A percentile compares a stretch with the other conserved stretches of the same genome.
Evolutionary conservation across 2,888 invertebrate species (phyloP).

Genomic region (Amphiduros pacificus): DNA sequence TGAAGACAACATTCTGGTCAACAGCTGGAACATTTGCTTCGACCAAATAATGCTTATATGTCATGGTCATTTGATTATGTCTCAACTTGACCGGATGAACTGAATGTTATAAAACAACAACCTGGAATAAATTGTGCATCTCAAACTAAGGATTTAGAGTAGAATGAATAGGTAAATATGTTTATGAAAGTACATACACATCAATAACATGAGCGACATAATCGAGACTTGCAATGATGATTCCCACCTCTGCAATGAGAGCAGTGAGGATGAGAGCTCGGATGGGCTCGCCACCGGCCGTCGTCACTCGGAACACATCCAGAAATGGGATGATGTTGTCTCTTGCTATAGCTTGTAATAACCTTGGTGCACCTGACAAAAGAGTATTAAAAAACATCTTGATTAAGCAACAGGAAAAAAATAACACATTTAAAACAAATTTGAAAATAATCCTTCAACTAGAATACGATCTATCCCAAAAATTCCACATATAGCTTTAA

Average conservation of each 20-base stretch:
- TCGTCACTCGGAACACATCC: slow-evolving; percentile 84
- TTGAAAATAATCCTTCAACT: neutral
- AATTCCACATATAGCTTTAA: neutral
- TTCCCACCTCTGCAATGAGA: slow-evolving; percentile 63
- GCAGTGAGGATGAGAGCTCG: slow-evolving; percentile 82
- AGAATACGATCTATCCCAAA: neutral
- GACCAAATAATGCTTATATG: too few species aligned
- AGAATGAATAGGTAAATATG: too few species aligned
- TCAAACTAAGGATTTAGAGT: too few species aligned
- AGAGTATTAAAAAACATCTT: neutral
- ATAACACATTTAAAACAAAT: neutral
- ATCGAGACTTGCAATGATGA: slow-evolving; percentile 91
- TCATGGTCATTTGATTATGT: too few species aligned
- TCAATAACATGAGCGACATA: slow-evolving; percentile 90
- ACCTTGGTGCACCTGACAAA: slow-evolving; percentile 60
- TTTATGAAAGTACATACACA: slow-evolving; percentile 71
- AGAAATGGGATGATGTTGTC: slow-evolving; percentile 96
- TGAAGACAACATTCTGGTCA: too few species aligned
- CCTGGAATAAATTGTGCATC: too few species aligned
- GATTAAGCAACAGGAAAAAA: neutral
- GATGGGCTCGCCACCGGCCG: slow-evolving; percentile 90
- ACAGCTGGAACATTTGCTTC: too few species aligned
- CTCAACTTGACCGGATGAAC: too few species aligned
- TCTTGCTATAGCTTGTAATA: slow-evolving; percentile 87
- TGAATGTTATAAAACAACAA: too few species aligned